phyloP scores from a whole-genome alignment of 2,888 invertebrate genomes.

The Polymixis lichenea region DNA sequence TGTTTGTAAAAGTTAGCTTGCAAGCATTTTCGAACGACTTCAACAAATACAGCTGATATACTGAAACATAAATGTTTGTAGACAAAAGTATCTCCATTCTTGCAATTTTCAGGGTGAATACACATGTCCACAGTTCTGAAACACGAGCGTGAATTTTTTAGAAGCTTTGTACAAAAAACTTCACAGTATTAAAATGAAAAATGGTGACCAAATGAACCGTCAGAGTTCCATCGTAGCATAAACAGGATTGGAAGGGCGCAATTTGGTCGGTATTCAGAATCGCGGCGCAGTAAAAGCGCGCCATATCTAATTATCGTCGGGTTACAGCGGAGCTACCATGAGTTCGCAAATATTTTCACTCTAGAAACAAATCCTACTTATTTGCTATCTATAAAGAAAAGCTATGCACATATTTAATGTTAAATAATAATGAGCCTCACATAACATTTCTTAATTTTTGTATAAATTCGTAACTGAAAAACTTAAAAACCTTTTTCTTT shows the following conservation, averaged over 20 bases:
- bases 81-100: slow-evolving; percentile 33
- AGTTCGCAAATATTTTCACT: slow-evolving; percentile 75
- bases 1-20: slow-evolving; percentile 11
- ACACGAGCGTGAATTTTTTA: slow-evolving; percentile 48
- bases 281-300: slow-evolving; percentile 89
- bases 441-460: slow-evolving; percentile 21
- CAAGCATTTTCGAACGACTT: slow-evolving; percentile 17
- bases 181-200: slow-evolving; percentile 70
- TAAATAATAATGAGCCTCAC: slow-evolving; percentile 26
- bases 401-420: slow-evolving; percentile 44
- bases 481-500: slow-evolving; percentile 45
- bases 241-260: slow-evolving; percentile 89
- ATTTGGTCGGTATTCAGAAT: slow-evolving; percentile 89
- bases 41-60: slow-evolving; percentile 23
- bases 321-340: slow-evolving; percentile 79
- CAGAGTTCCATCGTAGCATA: slow-evolving; percentile 82
- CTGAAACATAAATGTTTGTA: slow-evolving; percentile 23
- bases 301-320: slow-evolving; percentile 89
- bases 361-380: slow-evolving; percentile 71
- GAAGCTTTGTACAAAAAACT: slow-evolving; percentile 56
- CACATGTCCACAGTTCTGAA: slow-evolving; percentile 38
- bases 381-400: slow-evolving; percentile 61
- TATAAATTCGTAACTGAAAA: slow-evolving; percentile 8
- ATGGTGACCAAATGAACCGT: slow-evolving; percentile 77
- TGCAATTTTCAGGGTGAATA: slow-evolving; percentile 32